Evolutionary conservation across 2,113 vertebrate genomes (phyloP), one percentile per base, ranked within the genome.

Genomic region (Axis porcinus): DNA sequence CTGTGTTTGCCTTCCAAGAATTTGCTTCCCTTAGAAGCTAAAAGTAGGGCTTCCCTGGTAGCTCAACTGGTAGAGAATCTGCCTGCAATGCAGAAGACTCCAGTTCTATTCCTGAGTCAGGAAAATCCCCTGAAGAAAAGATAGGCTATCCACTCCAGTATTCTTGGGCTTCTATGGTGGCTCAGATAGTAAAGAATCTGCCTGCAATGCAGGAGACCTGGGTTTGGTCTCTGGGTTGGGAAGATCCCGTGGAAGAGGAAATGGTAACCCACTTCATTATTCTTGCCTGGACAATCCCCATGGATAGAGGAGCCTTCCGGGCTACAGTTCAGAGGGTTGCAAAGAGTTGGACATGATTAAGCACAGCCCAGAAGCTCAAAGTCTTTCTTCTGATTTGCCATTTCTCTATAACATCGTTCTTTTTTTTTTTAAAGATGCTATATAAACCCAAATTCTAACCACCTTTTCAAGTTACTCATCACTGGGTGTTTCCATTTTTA

Each of bases 21-120:
- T 43, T 43, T 0, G 1, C 36, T 76, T 25, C 36, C 23, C 70
- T 70, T 70, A 62, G 55, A 55, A 64, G 21, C 17, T 86, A 47
- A 21, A 36, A 60, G 52, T 0, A 5, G n/a, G 19, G n/a, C n/a
- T 70, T 40, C 67, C 67, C 19, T 70, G 19, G 10, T 70, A 70
- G n/a, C 67, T 70, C n/a, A 70, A 70, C 10, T 70, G n/a, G n/a
- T 40, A 23, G n/a, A 70, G 67, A 70, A 70, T 70, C 19, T 70
- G 67, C 19, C n/a, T 40, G n/a, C 67, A 70, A 70, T 13, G 67
- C n/a, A 23, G 64, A 70, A 70, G 67, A 70, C n/a, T 5, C 19
- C n/a, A 40, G 67, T 70, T 40, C 67, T 23, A 40, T 40, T 70
- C n/a, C 19, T 23, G n/a, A 70, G n/a, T 70, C n/a, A 70, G n/a